Percentiles rank a stretch among this genome's conserved stretches.
These are phyloP conservation scores for Neofelis nebulosa DNA, from an alignment of 2,113 vertebrate species.

Conservation along the genomic window DNA sequence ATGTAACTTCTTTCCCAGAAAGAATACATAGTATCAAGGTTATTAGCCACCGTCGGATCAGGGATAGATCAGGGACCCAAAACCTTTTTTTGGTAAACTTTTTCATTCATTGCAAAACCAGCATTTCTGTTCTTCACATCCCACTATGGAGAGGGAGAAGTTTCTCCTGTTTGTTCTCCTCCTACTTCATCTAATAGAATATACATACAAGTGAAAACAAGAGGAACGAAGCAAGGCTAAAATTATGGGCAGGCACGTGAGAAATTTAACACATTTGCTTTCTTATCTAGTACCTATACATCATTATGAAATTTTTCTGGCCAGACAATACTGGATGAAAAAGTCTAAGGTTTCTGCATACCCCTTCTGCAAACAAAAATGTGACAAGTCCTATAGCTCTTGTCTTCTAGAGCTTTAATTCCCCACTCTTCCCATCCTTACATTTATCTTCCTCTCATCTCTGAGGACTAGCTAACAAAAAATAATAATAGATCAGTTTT, in stretches of 20 bases:
- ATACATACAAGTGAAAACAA: background rate
- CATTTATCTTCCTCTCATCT: constrained; percentile 8
- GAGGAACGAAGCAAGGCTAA: background rate
- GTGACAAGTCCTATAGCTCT: background rate
- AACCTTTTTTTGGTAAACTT: background rate
- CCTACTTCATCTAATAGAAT: background rate
- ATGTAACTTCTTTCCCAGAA: background rate
- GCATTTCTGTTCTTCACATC: background rate
- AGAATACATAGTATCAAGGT: background rate
- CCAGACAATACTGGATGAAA: background rate
- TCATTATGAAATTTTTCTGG: background rate
- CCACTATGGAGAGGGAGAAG: background rate
- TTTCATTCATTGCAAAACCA: background rate
- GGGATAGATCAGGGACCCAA: background rate
- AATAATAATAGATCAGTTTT: background rate
- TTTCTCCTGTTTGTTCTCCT: background rate
- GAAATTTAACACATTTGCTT: background rate
- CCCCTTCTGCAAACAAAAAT: background rate
- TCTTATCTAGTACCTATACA: background rate
- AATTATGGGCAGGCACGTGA: background rate
- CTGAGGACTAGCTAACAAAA: background rate
- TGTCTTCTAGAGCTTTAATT: background rate
- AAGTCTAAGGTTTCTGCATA: background rate
- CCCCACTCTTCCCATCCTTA: background rate
- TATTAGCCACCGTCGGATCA: background rate